phyloP scores from a whole-genome alignment of 2,113 vertebrate genomes.

The Verasper variegatus region DNA sequence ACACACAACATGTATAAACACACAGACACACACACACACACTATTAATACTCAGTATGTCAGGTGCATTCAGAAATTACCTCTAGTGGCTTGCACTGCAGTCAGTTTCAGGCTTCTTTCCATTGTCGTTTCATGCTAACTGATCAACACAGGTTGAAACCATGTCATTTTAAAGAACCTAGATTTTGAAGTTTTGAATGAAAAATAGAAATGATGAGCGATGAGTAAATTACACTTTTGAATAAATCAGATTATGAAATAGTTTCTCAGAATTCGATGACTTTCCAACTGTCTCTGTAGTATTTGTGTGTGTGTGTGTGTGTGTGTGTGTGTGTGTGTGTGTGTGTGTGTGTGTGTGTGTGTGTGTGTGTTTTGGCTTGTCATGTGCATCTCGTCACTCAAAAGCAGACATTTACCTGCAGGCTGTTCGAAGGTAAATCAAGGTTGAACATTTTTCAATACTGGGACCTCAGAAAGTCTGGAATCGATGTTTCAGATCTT shows the following conservation, averaged over 20 bases:
- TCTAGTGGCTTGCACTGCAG: neutral
- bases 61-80: neutral
- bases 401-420: neutral
- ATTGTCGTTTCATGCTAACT: constrained; percentile 1
- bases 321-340: no score
- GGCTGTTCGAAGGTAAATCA: neutral
- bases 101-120: constrained; percentile 1
- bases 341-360: no score
- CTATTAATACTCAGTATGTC: neutral
- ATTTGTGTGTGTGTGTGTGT: no score
- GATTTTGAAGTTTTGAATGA: no score
- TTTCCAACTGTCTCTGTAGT: no score
- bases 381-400: neutral
- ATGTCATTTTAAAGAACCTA: no score
- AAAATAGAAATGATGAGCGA: no score
- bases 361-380: neutral
- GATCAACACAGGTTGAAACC: neutral
- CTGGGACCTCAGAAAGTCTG: neutral
- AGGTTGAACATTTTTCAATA: neutral
- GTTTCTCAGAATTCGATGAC: no score
- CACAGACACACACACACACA: neutral
- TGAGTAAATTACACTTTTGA: no score
- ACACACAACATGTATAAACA: neutral
- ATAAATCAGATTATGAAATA: no score
- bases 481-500: neutral